Evolutionary conservation across 2,113 vertebrate species (phyloP).

Genomic region (Mirza zaza): DNA sequence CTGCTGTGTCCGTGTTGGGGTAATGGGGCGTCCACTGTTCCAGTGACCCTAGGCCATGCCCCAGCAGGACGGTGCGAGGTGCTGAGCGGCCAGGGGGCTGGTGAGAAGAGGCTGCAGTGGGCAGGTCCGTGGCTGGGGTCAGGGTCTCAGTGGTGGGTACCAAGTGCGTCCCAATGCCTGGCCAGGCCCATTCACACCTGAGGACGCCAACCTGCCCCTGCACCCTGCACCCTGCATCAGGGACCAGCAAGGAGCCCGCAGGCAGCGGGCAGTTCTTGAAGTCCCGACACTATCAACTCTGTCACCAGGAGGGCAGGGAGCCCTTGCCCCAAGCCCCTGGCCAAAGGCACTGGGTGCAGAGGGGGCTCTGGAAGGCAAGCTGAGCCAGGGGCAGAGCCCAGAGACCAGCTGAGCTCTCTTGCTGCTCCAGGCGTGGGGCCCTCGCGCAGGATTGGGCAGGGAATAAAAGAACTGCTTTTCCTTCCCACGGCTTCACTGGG

Average conservation of each 20-base stretch:
- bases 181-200: accelerated
- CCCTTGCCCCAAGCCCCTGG: not conserved
- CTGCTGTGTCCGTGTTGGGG: not conserved
- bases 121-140: not conserved
- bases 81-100: not conserved
- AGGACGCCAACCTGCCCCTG: not conserved
- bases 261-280: not conserved
- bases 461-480: accelerated
- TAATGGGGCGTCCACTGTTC: not conserved
- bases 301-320: not conserved
- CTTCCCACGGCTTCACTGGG: accelerated
- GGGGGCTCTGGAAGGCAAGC: not conserved
- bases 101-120: not conserved
- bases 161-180: accelerated
- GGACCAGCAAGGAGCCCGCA: not conserved
- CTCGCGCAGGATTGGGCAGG: accelerated
- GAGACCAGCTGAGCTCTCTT: not conserved
- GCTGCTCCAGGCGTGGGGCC: not conserved
- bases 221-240: not conserved
- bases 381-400: not conserved
- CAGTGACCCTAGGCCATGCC: not conserved
- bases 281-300: not conserved
- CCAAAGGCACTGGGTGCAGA: not conserved
- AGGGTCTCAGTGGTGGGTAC: not conserved
- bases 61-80: accelerated